Percentiles rank a stretch among this genome's conserved stretches.
phyloP scores from a whole-genome alignment of 2,888 invertebrate genomes.

The Rhimphoctona megacephalus region DNA sequence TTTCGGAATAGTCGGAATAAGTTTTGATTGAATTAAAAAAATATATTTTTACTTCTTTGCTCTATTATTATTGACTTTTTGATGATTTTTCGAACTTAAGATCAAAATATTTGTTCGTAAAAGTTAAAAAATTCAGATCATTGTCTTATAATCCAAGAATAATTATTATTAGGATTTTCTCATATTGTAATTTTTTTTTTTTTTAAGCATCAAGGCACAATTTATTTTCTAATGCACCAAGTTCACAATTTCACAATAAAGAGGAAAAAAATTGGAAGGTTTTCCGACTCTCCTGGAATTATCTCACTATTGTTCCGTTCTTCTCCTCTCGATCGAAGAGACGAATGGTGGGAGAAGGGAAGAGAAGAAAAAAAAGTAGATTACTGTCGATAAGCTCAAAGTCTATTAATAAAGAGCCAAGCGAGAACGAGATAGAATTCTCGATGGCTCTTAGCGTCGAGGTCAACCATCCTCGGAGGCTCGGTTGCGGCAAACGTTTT shows the following conservation, averaged over 20 bases:
- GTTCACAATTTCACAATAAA: background rate
- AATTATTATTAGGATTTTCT: background rate
- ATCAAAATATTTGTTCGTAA: no score
- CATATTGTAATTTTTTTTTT: background rate
- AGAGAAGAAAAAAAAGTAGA: background rate
- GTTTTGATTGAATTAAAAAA: background rate
- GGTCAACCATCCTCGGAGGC: slow-evolving; percentile 43
- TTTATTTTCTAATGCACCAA: background rate
- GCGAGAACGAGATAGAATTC: slow-evolving; percentile 21
- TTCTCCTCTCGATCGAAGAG: background rate
- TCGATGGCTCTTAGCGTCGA: slow-evolving; percentile 42
- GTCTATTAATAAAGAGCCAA: slow-evolving; percentile 9
- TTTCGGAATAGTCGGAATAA: slow-evolving; percentile 1
- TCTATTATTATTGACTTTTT: background rate
- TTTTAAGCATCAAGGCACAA: background rate
- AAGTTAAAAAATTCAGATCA: background rate
- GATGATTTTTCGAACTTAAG: no score
- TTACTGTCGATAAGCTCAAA: background rate
- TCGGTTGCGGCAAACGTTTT: slow-evolving; percentile 30
- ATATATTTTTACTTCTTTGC: background rate
- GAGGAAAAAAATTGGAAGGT: background rate
- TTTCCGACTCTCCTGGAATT: background rate
- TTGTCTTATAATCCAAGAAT: no score
- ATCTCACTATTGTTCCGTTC: background rate
- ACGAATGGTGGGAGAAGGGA: background rate